phyloP scores from a whole-genome alignment of 2,888 invertebrate genomes.

The Himalopsyche tibetana region DNA sequence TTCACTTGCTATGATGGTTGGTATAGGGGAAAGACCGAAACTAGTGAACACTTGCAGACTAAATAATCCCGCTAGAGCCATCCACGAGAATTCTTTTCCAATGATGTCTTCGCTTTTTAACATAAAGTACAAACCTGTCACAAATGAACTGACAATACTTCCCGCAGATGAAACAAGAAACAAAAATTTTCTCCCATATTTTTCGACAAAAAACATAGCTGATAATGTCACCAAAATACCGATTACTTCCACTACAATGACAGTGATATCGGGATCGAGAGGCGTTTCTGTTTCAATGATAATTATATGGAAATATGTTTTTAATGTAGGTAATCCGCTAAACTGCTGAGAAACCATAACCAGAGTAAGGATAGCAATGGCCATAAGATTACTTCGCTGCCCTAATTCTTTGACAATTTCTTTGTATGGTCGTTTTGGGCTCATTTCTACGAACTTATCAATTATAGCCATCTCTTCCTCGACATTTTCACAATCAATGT shows the following conservation, averaged over 20 bases:
- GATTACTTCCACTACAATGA: slow-evolving; percentile 45
- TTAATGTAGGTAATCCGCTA: slow-evolving; percentile 34
- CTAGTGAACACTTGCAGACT: slow-evolving; percentile 41
- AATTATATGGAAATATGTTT: slow-evolving; percentile 51
- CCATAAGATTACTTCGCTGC: slow-evolving; percentile 13
- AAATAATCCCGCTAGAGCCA: slow-evolving; percentile 48
- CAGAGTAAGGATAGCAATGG: slow-evolving; percentile 46
- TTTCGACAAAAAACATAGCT: slow-evolving; percentile 46
- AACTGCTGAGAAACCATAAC: slow-evolving; percentile 53
- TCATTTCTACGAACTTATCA: slow-evolving; percentile 67
- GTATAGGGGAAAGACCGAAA: slow-evolving; percentile 5
- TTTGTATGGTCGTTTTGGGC: slow-evolving; percentile 66
- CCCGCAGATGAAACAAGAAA: slow-evolving; percentile 45
- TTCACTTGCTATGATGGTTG: slow-evolving; percentile 48
- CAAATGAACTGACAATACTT: slow-evolving; percentile 44
- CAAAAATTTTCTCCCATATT: slow-evolving; percentile 41
- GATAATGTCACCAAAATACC: slow-evolving; percentile 43
- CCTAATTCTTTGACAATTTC: neutral
- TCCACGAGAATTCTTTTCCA: slow-evolving; percentile 33
- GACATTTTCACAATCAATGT: slow-evolving; percentile 64
- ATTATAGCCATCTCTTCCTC: slow-evolving; percentile 67
- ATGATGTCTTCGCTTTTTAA: slow-evolving; percentile 12
- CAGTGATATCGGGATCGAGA: slow-evolving; percentile 49
- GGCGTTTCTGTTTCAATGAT: slow-evolving; percentile 44
- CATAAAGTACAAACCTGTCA: slow-evolving; percentile 51